phyloP scores from a whole-genome alignment of 2,113 vertebrate genomes.

The Meriones unguiculatus region DNA sequence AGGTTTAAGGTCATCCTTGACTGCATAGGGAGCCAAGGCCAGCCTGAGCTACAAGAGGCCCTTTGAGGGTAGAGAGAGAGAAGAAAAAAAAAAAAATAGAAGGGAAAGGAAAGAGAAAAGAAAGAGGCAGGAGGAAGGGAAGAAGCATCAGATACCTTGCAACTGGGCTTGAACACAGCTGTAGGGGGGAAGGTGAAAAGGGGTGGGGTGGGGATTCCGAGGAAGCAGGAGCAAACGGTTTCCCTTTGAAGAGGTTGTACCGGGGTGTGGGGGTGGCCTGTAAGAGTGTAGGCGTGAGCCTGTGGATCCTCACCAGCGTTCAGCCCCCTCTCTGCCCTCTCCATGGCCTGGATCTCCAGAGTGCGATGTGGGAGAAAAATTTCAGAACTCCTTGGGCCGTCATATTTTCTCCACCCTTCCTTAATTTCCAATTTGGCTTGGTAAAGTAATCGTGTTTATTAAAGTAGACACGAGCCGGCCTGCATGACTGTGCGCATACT shows the following conservation, averaged over 20 bases:
- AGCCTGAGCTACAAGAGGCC: neutral
- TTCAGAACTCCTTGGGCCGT: neutral
- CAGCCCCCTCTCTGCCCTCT: neutral
- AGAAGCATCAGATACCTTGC: neutral
- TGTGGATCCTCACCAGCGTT: fast-evolving
- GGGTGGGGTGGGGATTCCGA: fast-evolving
- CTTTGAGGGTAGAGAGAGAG: neutral
- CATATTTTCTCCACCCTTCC: neutral
- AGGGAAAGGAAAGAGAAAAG: neutral
- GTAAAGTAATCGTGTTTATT: neutral
- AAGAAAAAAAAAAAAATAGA: neutral
- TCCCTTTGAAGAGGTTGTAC: neutral
- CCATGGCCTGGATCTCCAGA: neutral
- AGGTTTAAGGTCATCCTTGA: neutral
- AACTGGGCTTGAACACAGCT: neutral
- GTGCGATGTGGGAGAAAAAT: fast-evolving
- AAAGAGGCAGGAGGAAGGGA: neutral
- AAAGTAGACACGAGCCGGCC: neutral
- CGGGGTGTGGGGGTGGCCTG: neutral
- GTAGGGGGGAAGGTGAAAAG: no score
- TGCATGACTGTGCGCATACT: fast-evolving
- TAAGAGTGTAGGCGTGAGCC: neutral
- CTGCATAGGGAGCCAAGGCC: no score
- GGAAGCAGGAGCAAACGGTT: fast-evolving
- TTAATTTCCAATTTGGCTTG: neutral